Evolutionary conservation across 2,113 vertebrate genomes (phyloP), one percentile per base, ranked within the genome.

Genomic region (Benitochromis conjunctus): DNA sequence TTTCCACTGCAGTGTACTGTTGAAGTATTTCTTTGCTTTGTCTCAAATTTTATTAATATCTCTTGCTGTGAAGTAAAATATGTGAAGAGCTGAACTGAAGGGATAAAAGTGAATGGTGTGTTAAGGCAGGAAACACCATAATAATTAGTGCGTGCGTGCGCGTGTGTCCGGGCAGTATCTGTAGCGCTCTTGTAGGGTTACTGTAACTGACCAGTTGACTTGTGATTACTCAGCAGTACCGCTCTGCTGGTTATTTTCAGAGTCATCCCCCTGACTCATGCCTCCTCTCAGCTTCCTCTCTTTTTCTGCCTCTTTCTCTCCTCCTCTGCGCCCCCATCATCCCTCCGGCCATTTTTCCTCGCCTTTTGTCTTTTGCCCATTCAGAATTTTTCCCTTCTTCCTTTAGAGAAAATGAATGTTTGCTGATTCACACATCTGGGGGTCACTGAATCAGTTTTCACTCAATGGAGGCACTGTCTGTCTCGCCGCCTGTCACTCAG

Each of bases 351-450:
- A 88, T 88, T 91, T 94, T 90, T 89, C 84, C 86, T 89, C 38
- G 56, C 16, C 90, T 69, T 95, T 92, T 94, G 91, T 94, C 88
- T 91, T 79, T 29, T 19, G 3, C 85, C 88, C 89, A 91, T 92
- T 93, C 93, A 94, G 58, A 89, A 80, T 86, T 56, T 79, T 85
- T 85, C 88, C 84, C 51, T 66, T 86, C 86, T 87, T 88, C 83
- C 87, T 86, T 84, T 69, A 81, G 79, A 90, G 64, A 92, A 94
- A 89, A 86, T 88, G 89, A 93, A 94, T 88, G 90, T 95, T 94
- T 95, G 90, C 93, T 96, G 95, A 96, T 95, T 96, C 95, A 96
- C 93, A 86, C 85, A 84, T 94, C 66, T 87, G 60, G 55, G 91
- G 92, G 88, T 90, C 84, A 85, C 91, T 95, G 94, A 96, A 93